phyloP scores from a whole-genome alignment of 2,113 vertebrate species.

The Meleagris gallopavo region DNA sequence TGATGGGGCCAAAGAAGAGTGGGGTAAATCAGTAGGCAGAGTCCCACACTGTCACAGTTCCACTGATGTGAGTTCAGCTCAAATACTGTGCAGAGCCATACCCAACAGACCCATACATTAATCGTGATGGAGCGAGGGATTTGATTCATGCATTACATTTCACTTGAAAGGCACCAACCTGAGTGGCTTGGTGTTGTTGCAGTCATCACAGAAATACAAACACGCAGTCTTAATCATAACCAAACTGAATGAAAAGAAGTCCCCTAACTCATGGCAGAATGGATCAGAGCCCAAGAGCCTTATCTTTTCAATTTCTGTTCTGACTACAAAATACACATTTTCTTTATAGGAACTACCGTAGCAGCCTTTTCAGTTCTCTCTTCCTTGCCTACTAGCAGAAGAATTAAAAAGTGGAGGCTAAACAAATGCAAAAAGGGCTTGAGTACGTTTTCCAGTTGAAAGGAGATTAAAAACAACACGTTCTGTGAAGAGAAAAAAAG shows the following conservation, averaged over 20 bases:
- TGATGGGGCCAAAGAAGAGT: neutral
- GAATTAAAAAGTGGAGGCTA: constrained; percentile 43
- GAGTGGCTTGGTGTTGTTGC: neutral
- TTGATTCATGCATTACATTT: constrained; percentile 7
- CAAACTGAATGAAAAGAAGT: neutral
- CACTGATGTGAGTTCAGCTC: neutral
- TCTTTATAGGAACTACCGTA: neutral
- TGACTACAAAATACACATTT: constrained; percentile 32
- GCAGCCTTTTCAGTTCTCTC: neutral
- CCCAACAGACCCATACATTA: neutral
- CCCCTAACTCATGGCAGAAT: constrained; percentile 8
- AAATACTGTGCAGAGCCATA: neutral
- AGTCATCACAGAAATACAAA: constrained; percentile 29
- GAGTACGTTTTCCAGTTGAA: constrained; percentile 52
- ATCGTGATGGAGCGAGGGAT: constrained; percentile 18
- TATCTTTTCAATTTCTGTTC: neutral
- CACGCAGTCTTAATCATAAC: neutral
- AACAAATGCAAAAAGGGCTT: constrained; percentile 51
- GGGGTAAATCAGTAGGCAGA: neutral
- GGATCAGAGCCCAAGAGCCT: constrained; percentile 30
- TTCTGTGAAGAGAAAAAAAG: neutral
- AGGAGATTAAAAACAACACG: constrained; percentile 30
- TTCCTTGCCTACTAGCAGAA: constrained; percentile 23
- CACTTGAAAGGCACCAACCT: constrained; percentile 13
- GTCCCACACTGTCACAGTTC: neutral